Evolutionary conservation across 2,888 invertebrate species (phyloP).

Genomic region (Amphipyra berbera): DNA sequence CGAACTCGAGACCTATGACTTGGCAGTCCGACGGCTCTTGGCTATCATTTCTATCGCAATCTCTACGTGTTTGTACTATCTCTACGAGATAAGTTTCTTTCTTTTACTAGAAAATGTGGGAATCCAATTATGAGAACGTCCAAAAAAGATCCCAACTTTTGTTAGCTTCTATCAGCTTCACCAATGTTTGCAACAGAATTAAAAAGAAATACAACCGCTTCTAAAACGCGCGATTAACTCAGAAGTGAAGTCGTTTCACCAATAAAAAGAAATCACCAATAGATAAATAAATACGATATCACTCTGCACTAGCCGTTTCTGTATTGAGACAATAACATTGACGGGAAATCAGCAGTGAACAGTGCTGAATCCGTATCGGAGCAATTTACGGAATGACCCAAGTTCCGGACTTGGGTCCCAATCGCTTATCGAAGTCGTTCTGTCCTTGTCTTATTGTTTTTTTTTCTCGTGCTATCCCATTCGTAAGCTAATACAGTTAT

Average conservation of each 20-base stretch:
- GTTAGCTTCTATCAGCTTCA: background rate
- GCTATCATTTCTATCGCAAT: no score
- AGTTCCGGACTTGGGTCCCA: slow-evolving; percentile 29
- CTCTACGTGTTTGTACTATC: no score
- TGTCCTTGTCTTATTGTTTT: slow-evolving; percentile 40
- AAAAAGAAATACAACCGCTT: background rate
- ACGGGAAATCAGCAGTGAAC: slow-evolving; percentile 31
- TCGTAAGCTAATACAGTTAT: slow-evolving; percentile 22
- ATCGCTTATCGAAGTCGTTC: slow-evolving; percentile 47
- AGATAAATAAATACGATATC: slow-evolving; percentile 46
- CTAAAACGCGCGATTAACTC: slow-evolving; percentile 17
- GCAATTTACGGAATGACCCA: slow-evolving; percentile 41
- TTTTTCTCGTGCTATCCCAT: slow-evolving; percentile 14
- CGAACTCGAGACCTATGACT: no score
- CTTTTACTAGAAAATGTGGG: background rate
- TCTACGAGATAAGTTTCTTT: no score
- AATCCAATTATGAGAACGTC: background rate
- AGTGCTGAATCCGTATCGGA: slow-evolving; percentile 16
- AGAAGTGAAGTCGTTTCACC: slow-evolving; percentile 4
- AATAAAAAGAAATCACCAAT: slow-evolving; percentile 38
- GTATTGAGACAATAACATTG: slow-evolving; percentile 41
- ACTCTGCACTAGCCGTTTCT: slow-evolving; percentile 38
- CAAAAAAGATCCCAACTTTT: background rate
- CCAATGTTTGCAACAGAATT: background rate
- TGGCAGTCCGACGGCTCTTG: no score